Conservation (phyloP, 2,797 vertebrate genomes). For the Ciconia nigra region DNA sequence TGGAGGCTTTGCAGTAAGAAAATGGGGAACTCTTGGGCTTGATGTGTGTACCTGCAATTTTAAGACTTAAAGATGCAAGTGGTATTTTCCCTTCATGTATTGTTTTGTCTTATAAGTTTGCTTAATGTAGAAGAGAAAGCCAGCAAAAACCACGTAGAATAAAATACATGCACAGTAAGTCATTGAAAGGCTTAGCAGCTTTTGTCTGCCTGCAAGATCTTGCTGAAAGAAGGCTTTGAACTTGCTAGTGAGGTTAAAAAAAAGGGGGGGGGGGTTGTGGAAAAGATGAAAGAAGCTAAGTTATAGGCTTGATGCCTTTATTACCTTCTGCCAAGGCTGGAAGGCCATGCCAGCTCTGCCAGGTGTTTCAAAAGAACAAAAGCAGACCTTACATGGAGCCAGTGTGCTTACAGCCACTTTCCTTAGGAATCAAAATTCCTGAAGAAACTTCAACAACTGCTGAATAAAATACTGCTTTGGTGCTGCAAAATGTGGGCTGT, state of each 20-base stretch:
- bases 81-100: neutral
- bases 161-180: neutral
- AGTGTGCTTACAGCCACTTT: neutral
- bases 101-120: neutral
- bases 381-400: neutral
- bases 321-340: neutral
- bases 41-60: neutral
- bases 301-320: neutral
- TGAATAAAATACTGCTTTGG: neutral
- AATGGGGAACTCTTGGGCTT: neutral
- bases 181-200: neutral
- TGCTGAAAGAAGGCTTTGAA: neutral
- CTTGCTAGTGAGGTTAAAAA: neutral
- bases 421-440: neutral
- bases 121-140: neutral
- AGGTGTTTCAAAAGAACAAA: slow-evolving; percentile 17
- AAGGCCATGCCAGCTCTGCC: neutral
- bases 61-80: neutral
- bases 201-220: neutral
- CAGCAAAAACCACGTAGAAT: neutral
- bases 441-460: neutral
- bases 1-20: neutral
- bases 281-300: neutral
- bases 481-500: neutral
- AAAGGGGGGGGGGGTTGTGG: rapidly evolving